These are phyloP conservation scores for Lampris incognitus DNA, from an alignment of 2,113 vertebrate genomes.

Conservation along the genomic window DNA sequence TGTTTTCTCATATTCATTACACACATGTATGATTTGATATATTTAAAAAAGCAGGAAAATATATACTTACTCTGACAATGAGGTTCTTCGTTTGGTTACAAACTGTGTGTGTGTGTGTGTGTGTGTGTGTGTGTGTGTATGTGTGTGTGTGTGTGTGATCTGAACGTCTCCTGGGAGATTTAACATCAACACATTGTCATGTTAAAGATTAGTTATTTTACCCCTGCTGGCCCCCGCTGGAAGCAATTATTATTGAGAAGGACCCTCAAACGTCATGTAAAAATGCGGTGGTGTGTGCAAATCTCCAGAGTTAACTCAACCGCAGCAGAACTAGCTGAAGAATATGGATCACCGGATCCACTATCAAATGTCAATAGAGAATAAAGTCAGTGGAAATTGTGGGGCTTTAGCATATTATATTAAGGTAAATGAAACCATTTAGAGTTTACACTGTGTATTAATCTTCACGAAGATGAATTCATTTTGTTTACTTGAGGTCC, in stretches of 20 bases:
- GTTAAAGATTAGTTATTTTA: constrained; percentile 79
- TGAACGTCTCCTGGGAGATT: constrained; percentile 73
- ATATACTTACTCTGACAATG: neutral
- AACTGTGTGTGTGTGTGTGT: constrained; percentile 1
- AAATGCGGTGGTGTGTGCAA: neutral
- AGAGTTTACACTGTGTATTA: neutral
- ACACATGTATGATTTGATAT: neutral
- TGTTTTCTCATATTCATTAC: too few relatives aligned
- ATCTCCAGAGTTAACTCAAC: neutral
- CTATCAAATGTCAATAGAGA: neutral
- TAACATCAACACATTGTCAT: constrained; percentile 66
- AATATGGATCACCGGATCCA: neutral
- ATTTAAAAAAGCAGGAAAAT: neutral
- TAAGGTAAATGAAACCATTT: neutral
- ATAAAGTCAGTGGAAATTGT: neutral
- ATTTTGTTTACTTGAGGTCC: too few relatives aligned
- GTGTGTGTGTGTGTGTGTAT: neutral
- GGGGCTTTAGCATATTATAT: neutral
- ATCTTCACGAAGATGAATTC: neutral
- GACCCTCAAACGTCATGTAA: neutral
- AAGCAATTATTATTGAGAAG: neutral
- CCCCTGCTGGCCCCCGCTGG: neutral
- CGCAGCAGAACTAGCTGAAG: neutral
- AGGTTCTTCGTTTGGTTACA: constrained; percentile 10
- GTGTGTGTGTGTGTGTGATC: neutral